These are phyloP conservation scores for Pemphigus obesinymphae DNA, from an alignment of 1,140 invertebrate species.

Conservation along the genomic window DNA sequence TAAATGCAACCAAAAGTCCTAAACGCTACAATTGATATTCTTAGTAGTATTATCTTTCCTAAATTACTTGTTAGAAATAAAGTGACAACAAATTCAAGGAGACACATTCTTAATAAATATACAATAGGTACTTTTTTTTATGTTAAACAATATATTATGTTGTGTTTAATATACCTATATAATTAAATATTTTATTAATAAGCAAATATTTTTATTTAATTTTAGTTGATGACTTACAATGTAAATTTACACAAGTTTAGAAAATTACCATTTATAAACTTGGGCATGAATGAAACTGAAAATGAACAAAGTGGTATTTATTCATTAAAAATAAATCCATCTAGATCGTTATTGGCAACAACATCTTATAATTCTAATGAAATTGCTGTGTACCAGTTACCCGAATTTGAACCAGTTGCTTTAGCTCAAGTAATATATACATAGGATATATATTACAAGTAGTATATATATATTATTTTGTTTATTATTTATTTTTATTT, in stretches of 20 bases:
- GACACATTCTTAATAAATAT: too few relatives aligned
- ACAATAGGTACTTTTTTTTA: too few relatives aligned
- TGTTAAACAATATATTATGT: too few relatives aligned
- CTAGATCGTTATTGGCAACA: constrained; percentile 80
- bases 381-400: constrained; percentile 85
- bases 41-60: too few relatives aligned
- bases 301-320: constrained; percentile 84
- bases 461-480: too few relatives aligned
- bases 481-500: neutral
- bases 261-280: constrained; percentile 76
- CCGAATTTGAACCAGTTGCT: constrained; percentile 87
- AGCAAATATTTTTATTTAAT: constrained; percentile 44
- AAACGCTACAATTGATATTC: too few relatives aligned
- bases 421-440: constrained; percentile 69
- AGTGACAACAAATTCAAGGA: too few relatives aligned
- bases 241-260: constrained; percentile 71
- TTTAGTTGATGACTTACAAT: constrained; percentile 76
- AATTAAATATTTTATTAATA: too few relatives aligned
- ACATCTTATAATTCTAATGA: constrained; percentile 88
- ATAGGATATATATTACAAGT: too few relatives aligned
- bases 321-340: constrained; percentile 90
- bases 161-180: too few relatives aligned
- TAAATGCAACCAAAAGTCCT: too few relatives aligned
- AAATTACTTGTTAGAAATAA: too few relatives aligned
- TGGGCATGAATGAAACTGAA: constrained; percentile 55